phyloP scores from a whole-genome alignment of 1,140 invertebrate genomes.

The Zaprionus tsacasi region DNA sequence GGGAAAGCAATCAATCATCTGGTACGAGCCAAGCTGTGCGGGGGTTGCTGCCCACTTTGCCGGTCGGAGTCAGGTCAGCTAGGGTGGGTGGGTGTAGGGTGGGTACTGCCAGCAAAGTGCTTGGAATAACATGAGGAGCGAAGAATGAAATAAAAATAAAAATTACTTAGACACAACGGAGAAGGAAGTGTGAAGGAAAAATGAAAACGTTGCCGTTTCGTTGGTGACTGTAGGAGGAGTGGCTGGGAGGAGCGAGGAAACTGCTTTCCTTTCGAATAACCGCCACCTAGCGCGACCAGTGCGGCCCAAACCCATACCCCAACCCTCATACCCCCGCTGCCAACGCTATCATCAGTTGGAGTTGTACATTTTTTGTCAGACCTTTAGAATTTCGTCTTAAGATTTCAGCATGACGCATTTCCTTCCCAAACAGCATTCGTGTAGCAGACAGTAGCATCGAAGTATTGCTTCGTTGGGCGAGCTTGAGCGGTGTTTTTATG shows the following conservation, averaged over 20 bases:
- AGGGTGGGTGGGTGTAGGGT: no score
- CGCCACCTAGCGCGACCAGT: not conserved
- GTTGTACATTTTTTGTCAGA: slow-evolving; percentile 66
- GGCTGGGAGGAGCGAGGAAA: not conserved
- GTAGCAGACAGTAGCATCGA: no score
- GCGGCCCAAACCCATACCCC: slow-evolving; percentile 1
- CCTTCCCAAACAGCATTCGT: slow-evolving; percentile 36
- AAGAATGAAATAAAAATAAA: slow-evolving; percentile 35
- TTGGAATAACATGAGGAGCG: slow-evolving; percentile 14
- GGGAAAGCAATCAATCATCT: slow-evolving; percentile 58
- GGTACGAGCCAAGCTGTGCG: not conserved
- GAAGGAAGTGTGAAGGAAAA: slow-evolving; percentile 38
- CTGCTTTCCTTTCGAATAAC: not conserved
- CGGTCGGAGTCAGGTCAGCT: not conserved
- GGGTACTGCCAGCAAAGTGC: not conserved
- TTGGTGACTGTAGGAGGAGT: slow-evolving; percentile 20
- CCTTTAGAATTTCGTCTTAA: slow-evolving; percentile 45
- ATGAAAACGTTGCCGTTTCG: slow-evolving; percentile 50
- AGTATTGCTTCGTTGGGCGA: not conserved
- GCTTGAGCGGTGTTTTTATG: not conserved
- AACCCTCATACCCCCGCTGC: slow-evolving; percentile 15
- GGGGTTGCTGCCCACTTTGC: not conserved
- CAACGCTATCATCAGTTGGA: slow-evolving; percentile 36
- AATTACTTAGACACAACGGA: slow-evolving; percentile 22
- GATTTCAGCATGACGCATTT: slow-evolving; percentile 65